A percentile compares a stretch with the other conserved stretches of the same genome.
phyloP scores from a whole-genome alignment of 2,113 vertebrate species.

The Leptosomus discolor region DNA sequence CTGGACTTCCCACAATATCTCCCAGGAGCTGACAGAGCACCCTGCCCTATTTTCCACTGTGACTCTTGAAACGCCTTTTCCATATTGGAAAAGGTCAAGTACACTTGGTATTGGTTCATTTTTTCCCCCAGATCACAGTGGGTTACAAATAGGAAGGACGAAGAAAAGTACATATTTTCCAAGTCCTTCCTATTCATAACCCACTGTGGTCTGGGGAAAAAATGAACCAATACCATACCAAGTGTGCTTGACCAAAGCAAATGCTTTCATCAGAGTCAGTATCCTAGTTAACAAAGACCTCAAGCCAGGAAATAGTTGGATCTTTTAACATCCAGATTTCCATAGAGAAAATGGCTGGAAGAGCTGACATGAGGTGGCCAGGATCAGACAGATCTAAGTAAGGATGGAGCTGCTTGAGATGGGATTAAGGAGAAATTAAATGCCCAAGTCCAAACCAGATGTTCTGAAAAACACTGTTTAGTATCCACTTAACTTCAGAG shows the following conservation, averaged over 20 bases:
- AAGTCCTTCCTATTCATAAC: not conserved
- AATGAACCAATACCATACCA: not conserved
- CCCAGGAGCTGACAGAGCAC: not conserved
- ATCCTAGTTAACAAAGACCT: not conserved
- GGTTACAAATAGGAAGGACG: too few relatives aligned
- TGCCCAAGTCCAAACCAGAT: not conserved
- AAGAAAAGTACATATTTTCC: not conserved
- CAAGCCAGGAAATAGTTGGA: not conserved
- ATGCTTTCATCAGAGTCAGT: not conserved
- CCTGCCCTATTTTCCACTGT: not conserved
- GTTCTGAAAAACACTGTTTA: not conserved
- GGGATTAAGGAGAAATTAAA: not conserved
- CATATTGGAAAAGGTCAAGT: too few relatives aligned
- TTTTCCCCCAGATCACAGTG: too few relatives aligned
- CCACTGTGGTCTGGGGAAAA: not conserved
- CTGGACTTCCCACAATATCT: not conserved
- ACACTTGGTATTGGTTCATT: too few relatives aligned
- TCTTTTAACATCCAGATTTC: not conserved
- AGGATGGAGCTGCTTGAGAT: not conserved
- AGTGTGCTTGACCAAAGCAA: not conserved
- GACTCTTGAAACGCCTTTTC: not conserved
- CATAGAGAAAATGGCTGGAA: not conserved
- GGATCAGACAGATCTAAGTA: not conserved
- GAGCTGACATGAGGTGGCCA: not conserved
- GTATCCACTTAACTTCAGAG: not conserved